These are phyloP conservation scores for Hirudinaria manillensis DNA, from an alignment of 2,888 invertebrate genomes.

Conservation along the genomic window DNA sequence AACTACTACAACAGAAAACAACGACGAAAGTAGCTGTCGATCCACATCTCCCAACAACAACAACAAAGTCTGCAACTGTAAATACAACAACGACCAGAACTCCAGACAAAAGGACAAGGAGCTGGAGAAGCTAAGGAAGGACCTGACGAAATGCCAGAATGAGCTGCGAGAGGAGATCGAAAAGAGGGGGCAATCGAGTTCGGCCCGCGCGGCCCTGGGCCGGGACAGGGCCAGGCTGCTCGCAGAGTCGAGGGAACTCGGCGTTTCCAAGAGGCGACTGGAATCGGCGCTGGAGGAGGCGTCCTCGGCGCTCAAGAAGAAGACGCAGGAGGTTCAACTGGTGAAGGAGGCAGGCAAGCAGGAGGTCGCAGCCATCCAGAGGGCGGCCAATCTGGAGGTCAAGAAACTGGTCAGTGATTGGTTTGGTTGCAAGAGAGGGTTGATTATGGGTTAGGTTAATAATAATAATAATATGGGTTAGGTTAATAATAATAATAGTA, in stretches of 20 bases:
- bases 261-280: constrained; percentile 32
- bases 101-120: constrained; percentile 17
- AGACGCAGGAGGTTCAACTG: constrained; percentile 24
- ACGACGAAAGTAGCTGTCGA: neutral
- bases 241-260: constrained; percentile 9
- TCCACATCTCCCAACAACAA: neutral
- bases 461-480: too few relatives aligned
- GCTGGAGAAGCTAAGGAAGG: constrained; percentile 9
- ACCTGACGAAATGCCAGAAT: constrained; percentile 20
- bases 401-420: constrained; percentile 33
- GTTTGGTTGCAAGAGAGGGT: neutral
- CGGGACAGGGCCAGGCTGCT: constrained; percentile 12
- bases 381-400: constrained; percentile 29
- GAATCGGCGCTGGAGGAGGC: constrained; percentile 25
- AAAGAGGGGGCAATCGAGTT: constrained; percentile 17
- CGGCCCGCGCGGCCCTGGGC: constrained; percentile 1
- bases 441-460: neutral
- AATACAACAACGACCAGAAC: neutral
- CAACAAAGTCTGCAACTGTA: constrained; percentile 19
- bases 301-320: constrained; percentile 19
- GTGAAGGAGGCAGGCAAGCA: constrained; percentile 32
- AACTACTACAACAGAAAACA: neutral
- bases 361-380: constrained; percentile 27
- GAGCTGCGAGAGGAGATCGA: constrained; percentile 26
- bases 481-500: too few relatives aligned